Evolutionary conservation across 2,888 invertebrate species (phyloP).

Genomic region (Nomada ruficornis): DNA sequence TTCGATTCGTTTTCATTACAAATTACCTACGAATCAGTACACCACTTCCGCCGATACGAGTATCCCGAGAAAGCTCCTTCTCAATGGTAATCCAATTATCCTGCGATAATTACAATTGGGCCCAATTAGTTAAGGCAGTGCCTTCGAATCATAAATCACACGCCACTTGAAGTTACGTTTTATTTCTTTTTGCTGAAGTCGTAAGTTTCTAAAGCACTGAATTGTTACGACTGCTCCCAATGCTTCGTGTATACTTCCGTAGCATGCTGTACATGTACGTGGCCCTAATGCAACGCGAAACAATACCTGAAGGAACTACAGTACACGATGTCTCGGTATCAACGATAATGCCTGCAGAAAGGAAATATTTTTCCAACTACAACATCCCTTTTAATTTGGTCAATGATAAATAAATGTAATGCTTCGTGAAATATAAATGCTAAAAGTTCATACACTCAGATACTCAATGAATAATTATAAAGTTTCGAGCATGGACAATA

Average conservation of each 20-base stretch:
- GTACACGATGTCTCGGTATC: no score
- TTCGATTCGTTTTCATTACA: conserved; percentile 42
- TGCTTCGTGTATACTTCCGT: background rate
- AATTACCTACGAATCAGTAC: conserved; percentile 22
- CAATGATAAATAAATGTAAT: no score
- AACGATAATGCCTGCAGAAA: no score
- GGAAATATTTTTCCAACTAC: no score
- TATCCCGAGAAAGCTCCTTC: background rate
- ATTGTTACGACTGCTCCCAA: background rate
- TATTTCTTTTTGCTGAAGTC: background rate
- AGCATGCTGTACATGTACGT: no score
- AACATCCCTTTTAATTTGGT: no score
- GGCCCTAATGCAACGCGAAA: no score
- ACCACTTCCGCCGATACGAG: conserved; percentile 22
- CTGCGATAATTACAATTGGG: conserved; percentile 37
- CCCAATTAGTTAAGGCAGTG: background rate
- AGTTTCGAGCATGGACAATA: no score
- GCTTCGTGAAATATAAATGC: no score
- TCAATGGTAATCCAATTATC: conserved; percentile 40
- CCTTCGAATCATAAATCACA: background rate
- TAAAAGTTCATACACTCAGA: no score
- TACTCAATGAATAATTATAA: no score
- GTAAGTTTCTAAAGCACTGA: background rate
- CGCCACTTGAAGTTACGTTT: background rate
- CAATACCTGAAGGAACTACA: no score